Base-by-base conservation (phyloP, 2,797 vertebrate genomes). In the Myiotriccus ornatus region DNA sequence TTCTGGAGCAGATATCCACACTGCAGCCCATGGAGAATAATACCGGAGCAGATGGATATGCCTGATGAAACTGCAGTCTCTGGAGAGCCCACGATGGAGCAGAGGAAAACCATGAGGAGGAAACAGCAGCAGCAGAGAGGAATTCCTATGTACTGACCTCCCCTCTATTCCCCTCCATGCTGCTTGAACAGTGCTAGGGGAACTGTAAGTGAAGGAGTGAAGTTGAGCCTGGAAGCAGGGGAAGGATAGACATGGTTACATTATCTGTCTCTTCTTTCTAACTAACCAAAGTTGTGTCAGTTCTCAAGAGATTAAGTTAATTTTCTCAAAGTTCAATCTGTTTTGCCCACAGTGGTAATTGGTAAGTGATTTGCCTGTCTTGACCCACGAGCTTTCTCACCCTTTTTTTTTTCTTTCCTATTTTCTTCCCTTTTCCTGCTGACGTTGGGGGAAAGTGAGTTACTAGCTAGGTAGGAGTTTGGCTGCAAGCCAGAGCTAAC, bases 1-100 rank as follows among this genome's bases (percentile, higher is more conserved):
- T 37, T 35, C 28, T 25, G 23, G n/a, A 57, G 35, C 23, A 75
- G 28, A 22, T 7, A 55, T 18, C 34, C 34, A 65, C 0, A 0
- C 22, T 65, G 15, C 34, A 84, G 37, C 18, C 19, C 23, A 4
- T 17, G 57, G 28, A 79, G 53, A 62, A 14, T 28, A 65, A 19
- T 7, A 35, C 10, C 67, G 74, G 28, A 49, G 8, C 23, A 75
- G 39, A 49, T 15, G 23, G 21, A 46, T 12, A 37, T 20, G 25
- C 47, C 39, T 70, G 39, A 53, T 57, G 23, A 47, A 85, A 62
- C n/a, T 47, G 67, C 46, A 65, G 57, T 10, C 9, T 18, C n/a
- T 12, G 47, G 43, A 82, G 7, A 70, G 14, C 14, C 35, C 27
- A 24, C 4, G 0, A 4, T 41, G 39, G 50, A 83, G 25, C 22